Percentiles rank a stretch among this genome's conserved stretches.
These are phyloP conservation scores for Mechanitis mazaeus DNA, from an alignment of 2,888 invertebrate species.

Conservation along the genomic window DNA sequence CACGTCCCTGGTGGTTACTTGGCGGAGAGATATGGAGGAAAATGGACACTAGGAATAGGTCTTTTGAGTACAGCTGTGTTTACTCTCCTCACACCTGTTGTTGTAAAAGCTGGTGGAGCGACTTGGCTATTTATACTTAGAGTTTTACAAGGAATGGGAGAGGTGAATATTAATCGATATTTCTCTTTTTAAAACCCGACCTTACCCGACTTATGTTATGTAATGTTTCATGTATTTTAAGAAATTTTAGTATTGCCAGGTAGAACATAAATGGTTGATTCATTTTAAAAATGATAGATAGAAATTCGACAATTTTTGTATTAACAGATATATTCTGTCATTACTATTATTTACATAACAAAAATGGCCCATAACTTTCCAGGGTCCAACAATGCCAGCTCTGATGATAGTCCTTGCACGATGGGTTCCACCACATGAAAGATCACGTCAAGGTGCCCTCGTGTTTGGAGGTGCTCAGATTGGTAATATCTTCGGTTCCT, in stretches of 20 bases:
- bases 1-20: constrained; percentile 90
- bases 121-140: constrained; percentile 76
- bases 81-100: constrained; percentile 86
- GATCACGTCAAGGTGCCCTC: constrained; percentile 77
- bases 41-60: constrained; percentile 88
- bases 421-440: constrained; percentile 78
- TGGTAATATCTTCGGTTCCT: constrained; percentile 76
- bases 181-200: no score
- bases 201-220: no score
- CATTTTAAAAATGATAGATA: no score
- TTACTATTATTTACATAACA: not conserved
- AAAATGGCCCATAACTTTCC: constrained; percentile 10
- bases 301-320: no score
- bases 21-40: constrained; percentile 89
- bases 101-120: constrained; percentile 78
- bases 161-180: constrained; percentile 62
- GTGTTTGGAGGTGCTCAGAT: constrained; percentile 79
- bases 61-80: constrained; percentile 88
- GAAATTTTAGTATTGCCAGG: no score
- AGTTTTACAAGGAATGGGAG: constrained; percentile 87
- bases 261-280: no score
- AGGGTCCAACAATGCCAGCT: constrained; percentile 86
- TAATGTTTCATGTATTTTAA: no score
- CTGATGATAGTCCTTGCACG: constrained; percentile 78
- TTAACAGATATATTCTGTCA: no score